A percentile compares a stretch with the other conserved stretches of the same genome.
These are phyloP conservation scores for Arvicanthis niloticus DNA, from an alignment of 2,113 vertebrate genomes.

Conservation along the genomic window DNA sequence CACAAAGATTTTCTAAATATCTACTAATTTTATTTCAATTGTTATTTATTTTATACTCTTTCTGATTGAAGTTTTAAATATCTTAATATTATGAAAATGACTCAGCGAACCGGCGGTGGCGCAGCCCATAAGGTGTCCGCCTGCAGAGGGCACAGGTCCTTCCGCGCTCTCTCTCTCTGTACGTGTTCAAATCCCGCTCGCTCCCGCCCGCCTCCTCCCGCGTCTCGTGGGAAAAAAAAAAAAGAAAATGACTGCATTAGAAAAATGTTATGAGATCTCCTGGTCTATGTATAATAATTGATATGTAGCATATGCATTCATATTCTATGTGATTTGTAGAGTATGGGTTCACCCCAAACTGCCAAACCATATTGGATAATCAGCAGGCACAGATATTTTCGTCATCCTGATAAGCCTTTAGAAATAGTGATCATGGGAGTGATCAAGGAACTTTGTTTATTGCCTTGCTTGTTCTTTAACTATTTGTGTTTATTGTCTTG, in stretches of 20 bases:
- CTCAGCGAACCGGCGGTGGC: too few species aligned
- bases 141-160: too few species aligned
- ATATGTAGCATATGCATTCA: not conserved
- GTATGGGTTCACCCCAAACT: not conserved
- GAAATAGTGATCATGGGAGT: too few species aligned
- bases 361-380: not conserved
- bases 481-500: too few species aligned
- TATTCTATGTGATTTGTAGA: not conserved
- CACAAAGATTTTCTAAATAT: not conserved
- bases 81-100: not conserved
- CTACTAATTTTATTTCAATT: not conserved
- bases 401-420: too few species aligned
- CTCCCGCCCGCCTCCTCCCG: too few species aligned
- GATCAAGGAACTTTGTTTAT: too few species aligned
- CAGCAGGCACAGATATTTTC: too few species aligned
- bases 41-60: not conserved
- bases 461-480: too few species aligned
- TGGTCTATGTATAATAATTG: not conserved
- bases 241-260: not conserved
- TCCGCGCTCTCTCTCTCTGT: too few species aligned
- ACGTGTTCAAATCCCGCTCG: too few species aligned
- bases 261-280: not conserved
- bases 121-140: too few species aligned
- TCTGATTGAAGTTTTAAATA: not conserved
- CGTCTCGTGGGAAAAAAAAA: not conserved